These are phyloP conservation scores for Coleophora deauratella DNA, from an alignment of 2,888 invertebrate genomes.

Conservation along the genomic window DNA sequence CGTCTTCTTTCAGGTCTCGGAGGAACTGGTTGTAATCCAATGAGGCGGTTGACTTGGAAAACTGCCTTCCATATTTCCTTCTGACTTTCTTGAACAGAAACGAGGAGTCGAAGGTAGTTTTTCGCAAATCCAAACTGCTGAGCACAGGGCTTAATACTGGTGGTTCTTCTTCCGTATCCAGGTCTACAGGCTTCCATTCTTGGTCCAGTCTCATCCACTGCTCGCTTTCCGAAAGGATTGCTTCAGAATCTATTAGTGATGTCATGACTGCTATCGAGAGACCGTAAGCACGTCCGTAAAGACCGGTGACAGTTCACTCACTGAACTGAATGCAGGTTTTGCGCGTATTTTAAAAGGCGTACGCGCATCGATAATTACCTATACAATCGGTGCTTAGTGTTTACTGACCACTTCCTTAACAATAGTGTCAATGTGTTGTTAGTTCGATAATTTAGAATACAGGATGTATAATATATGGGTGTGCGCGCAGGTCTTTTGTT, in stretches of 20 bases:
- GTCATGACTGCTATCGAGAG: no score
- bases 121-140: slow-evolving; percentile 44
- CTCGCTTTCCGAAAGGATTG: slow-evolving; percentile 48
- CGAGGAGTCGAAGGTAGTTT: slow-evolving; percentile 55
- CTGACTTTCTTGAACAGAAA: slow-evolving; percentile 47
- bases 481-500: no score
- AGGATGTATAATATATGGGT: no score
- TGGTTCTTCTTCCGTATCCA: slow-evolving; percentile 50
- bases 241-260: slow-evolving; percentile 39
- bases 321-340: no score
- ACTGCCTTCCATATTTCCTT: slow-evolving; percentile 35
- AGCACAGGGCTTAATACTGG: slow-evolving; percentile 33
- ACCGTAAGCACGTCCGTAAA: no score
- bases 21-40: slow-evolving; percentile 50
- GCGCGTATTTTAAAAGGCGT: no score
- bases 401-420: no score
- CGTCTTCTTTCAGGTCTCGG: slow-evolving; percentile 32
- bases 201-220: slow-evolving; percentile 54
- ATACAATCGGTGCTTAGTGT: no score
- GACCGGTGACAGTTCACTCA: no score
- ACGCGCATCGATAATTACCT: no score
- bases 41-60: slow-evolving; percentile 32
- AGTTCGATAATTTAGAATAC: no score
- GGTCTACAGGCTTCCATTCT: slow-evolving; percentile 56
- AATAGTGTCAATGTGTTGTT: no score